Percentiles rank a stretch among this genome's conserved stretches.
These are phyloP conservation scores for Cecropterus lyciades DNA, from an alignment of 1,140 invertebrate species.

Conservation along the genomic window DNA sequence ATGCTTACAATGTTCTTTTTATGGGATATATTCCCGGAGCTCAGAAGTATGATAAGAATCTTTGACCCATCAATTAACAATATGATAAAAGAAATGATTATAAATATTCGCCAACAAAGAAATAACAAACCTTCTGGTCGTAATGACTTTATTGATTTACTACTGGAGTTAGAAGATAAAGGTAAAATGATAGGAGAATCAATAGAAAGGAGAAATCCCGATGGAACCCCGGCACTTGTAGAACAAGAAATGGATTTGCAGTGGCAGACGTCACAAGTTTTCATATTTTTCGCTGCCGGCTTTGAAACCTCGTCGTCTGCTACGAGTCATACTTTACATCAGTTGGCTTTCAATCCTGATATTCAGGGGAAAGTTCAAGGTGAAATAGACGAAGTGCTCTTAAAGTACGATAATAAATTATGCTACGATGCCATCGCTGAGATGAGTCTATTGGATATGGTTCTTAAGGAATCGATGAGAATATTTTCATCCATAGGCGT, in stretches of 20 bases:
- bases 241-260: constrained; percentile 46
- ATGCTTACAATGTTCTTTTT: no score
- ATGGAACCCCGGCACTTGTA: no score
- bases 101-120: no score
- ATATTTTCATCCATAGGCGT: constrained; percentile 71
- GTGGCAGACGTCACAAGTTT: constrained; percentile 79
- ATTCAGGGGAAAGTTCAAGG: constrained; percentile 83
- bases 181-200: no score
- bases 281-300: constrained; percentile 84
- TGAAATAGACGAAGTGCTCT: constrained; percentile 81
- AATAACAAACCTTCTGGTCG: no score
- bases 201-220: no score
- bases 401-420: constrained; percentile 56
- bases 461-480: constrained; percentile 78
- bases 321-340: constrained; percentile 80
- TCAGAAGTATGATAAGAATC: no score
- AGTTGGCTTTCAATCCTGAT: constrained; percentile 84
- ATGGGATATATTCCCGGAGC: no score
- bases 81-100: no score
- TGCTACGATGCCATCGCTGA: constrained; percentile 72
- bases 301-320: constrained; percentile 86
- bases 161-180: no score
- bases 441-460: constrained; percentile 69
- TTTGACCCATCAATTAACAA: no score
- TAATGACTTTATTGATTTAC: no score